Evolutionary conservation across 2,888 invertebrate genomes (phyloP).

Genomic region (Bugula neritina): DNA sequence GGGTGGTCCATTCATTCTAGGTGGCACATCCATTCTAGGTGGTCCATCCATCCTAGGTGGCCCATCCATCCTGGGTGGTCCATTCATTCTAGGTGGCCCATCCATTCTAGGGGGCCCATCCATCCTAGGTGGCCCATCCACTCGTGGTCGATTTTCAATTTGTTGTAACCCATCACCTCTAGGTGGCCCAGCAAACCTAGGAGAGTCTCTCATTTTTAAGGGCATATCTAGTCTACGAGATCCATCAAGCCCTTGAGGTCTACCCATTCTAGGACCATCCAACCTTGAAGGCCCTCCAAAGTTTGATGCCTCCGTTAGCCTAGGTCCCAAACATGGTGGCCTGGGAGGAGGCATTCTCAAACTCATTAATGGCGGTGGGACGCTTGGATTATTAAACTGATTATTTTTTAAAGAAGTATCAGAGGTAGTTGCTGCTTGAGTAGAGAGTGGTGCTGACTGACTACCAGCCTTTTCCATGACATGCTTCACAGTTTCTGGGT

Average conservation of each 20-base stretch:
- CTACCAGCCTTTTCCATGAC: background rate
- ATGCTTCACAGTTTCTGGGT: conserved; percentile 8
- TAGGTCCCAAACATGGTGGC: background rate
- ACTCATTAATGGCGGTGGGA: background rate
- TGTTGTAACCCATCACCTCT: background rate
- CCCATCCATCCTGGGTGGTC: conserved; percentile 18
- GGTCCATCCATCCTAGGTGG: conserved; percentile 21
- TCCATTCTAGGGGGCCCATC: conserved; percentile 9
- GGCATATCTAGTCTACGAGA: background rate
- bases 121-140: conserved; percentile 1
- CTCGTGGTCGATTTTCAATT: background rate
- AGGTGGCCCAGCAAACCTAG: background rate
- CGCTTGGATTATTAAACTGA: background rate
- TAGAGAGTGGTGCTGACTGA: no score
- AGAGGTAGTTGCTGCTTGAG: no score
- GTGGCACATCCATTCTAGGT: background rate
- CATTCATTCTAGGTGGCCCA: conserved; percentile 25
- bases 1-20: background rate
- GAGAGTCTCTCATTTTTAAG: background rate
- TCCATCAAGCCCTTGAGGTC: background rate
- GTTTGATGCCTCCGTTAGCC: background rate
- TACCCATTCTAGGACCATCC: conserved; percentile 14
- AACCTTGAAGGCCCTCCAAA: background rate
- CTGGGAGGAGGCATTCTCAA: background rate
- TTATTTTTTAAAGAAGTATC: no score